Percentiles rank a stretch among this genome's conserved stretches.
Evolutionary conservation across 2,888 invertebrate species (phyloP).

Genomic region (Willowsia nigromaculata): DNA sequence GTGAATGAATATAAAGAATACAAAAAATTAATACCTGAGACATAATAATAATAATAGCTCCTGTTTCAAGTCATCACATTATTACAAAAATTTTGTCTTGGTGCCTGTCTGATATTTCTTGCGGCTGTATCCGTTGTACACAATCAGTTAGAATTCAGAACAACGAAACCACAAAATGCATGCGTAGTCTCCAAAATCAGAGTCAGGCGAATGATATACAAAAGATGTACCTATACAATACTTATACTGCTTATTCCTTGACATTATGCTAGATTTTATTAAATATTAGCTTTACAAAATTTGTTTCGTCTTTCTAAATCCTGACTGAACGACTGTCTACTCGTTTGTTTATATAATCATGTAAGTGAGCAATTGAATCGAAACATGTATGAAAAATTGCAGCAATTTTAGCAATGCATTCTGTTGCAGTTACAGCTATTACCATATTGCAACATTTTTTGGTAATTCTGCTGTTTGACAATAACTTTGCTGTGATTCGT

Average conservation of each 20-base stretch:
- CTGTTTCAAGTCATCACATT: constrained; percentile 33
- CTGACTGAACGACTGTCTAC: neutral
- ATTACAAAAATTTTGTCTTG: neutral
- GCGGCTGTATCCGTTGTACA: neutral
- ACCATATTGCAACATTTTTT: constrained; percentile 50
- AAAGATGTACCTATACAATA: constrained; percentile 54
- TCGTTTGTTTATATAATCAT: no score
- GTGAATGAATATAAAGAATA: constrained; percentile 18
- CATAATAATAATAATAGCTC: neutral
- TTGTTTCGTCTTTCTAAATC: neutral
- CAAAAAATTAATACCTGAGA: neutral
- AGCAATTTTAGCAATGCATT: constrained; percentile 19
- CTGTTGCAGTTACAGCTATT: neutral
- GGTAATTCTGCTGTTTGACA: constrained; percentile 53
- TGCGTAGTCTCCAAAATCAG: constrained; percentile 11
- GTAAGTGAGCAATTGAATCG: no score
- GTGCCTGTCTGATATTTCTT: constrained; percentile 5
- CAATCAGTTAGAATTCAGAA: constrained; percentile 28
- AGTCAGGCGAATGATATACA: constrained; percentile 43
- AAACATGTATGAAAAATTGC: neutral
- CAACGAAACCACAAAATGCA: constrained; percentile 44
- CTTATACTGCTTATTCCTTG: constrained; percentile 27
- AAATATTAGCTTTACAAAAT: neutral
- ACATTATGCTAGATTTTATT: constrained; percentile 8
- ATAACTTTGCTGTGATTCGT: constrained; percentile 58